Conservation (phyloP, 1,140 invertebrate genomes). For the Drosophila albomicans region DNA sequence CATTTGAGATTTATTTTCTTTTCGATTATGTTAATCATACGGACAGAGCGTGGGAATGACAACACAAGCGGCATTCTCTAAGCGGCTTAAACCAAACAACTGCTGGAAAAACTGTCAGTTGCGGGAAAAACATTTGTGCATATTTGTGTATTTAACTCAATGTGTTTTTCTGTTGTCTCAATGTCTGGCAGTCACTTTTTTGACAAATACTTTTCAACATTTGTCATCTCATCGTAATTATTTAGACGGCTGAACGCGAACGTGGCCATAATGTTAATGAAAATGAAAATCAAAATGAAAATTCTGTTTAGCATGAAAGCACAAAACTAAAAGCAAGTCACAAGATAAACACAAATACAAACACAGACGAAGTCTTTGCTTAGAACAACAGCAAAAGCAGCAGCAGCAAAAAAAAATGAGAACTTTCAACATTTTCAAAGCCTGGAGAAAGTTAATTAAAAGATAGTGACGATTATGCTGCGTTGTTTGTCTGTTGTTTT, state of each 20-base stretch:
- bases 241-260: conserved; percentile 35
- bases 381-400: conserved; percentile 11
- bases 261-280: conserved; percentile 42
- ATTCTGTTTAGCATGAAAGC: conserved; percentile 58
- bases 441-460: conserved; percentile 77
- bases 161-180: conserved; percentile 5
- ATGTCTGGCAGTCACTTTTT: conserved; percentile 18
- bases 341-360: conserved; percentile 28
- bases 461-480: conserved; percentile 74
- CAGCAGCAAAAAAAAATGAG: conserved; percentile 11
- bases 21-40: conserved; percentile 71
- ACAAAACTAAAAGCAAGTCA: conserved; percentile 65
- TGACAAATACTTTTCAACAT: conserved; percentile 57
- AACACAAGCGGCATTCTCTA: conserved; percentile 42
- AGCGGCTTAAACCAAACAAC: conserved; percentile 60
- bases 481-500: conserved; percentile 36
- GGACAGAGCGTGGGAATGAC: conserved; percentile 58
- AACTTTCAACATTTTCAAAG: conserved; percentile 54
- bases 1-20: conserved; percentile 32
- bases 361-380: neutral
- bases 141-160: neutral
- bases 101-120: conserved; percentile 19
- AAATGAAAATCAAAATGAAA: conserved; percentile 56
- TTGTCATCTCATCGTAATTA: conserved; percentile 58
- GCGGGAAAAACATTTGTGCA: conserved; percentile 23